Base-by-base conservation (phyloP, 2,888 invertebrate genomes). In the Latrodectus hesperus region DNA sequence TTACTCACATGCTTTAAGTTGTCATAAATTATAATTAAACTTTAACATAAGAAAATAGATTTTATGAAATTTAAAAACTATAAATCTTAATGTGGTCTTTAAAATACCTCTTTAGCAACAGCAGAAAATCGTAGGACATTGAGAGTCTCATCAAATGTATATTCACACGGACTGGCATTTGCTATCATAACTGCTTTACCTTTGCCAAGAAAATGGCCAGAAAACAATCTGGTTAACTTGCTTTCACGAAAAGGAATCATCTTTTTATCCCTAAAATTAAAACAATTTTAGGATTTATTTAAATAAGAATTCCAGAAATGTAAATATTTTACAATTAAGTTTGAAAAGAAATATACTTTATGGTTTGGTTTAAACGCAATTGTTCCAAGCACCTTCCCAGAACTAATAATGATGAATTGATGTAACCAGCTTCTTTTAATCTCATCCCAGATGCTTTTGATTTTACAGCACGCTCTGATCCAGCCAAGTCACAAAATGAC, bases 401-500 rank as follows among this genome's bases (percentile, higher is more conserved):
- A n/a, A 96, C 96, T 92, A 96, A 93, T 11, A 99, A 93, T 1
- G 98, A 98, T 0, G 95, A 95, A 93, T 99, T 98, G 90, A 99
- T 99, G 90, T 95, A 95, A 80, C 96, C 95, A 0, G 97, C 96
- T 93, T 99, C 98, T 89, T 94, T 95, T 89, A 97, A 93, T 10
- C 97, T 93, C 9, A 94, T 94, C 0, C 96, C 96, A 2, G 94
- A 93, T 92, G 96, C 96, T 67, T 94, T 93, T 0, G 96, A 95
- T 91, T 96, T 96, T 71, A 95, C 94, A 0, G 94, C 93, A 2
- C 97, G 94, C 92, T 98, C 98, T 17, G 96, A 95, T 0, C 98
- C 98, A 71, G 98, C 98, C 89, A 99, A 93, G 93, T 99, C 98
- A 92, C 97, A 98, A 91, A 99, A 95, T 0, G 96, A 95, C 90